A percentile compares a stretch with the other conserved stretches of the same genome.
phyloP scores from a whole-genome alignment of 2,888 invertebrate genomes.

The Trichopoda pennipes region DNA sequence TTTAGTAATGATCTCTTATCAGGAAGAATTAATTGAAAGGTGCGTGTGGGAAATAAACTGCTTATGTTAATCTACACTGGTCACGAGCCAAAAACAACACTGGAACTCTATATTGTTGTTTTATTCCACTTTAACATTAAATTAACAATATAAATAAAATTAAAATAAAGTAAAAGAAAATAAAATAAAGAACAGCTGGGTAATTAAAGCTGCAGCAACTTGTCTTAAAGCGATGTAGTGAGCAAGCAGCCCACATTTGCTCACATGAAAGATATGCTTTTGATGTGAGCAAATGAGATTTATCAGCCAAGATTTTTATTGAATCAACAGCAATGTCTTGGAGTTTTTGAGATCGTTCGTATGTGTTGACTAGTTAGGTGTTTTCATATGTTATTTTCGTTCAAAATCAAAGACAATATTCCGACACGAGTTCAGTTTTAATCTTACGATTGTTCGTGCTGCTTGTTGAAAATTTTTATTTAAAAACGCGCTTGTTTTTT shows the following conservation, averaged over 20 bases:
- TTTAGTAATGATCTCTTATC: not conserved
- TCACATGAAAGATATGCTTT: not conserved
- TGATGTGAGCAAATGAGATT: constrained; percentile 55
- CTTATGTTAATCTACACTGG: not conserved
- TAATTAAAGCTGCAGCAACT: constrained; percentile 11
- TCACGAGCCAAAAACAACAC: constrained; percentile 23
- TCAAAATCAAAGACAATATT: constrained; percentile 69
- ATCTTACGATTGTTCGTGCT: constrained; percentile 73
- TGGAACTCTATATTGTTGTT: constrained; percentile 22
- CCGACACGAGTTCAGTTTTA: constrained; percentile 71
- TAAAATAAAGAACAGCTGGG: constrained; percentile 7
- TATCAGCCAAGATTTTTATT: constrained; percentile 49
- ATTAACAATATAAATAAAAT: not conserved
- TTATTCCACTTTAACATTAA: constrained; percentile 7
- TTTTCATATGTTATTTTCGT: constrained; percentile 47
- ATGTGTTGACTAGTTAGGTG: constrained; percentile 23
- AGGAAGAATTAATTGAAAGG: not conserved
- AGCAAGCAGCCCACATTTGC: not conserved
- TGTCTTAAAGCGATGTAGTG: not conserved
- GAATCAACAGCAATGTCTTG: constrained; percentile 10
- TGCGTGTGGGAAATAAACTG: not conserved
- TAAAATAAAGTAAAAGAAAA: too few species aligned
- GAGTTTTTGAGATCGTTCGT: constrained; percentile 37
- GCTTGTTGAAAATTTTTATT: constrained; percentile 56
- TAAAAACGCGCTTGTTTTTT: constrained; percentile 47